phyloP scores from a whole-genome alignment of 2,888 invertebrate species.

The Leptothorax acervorum region DNA sequence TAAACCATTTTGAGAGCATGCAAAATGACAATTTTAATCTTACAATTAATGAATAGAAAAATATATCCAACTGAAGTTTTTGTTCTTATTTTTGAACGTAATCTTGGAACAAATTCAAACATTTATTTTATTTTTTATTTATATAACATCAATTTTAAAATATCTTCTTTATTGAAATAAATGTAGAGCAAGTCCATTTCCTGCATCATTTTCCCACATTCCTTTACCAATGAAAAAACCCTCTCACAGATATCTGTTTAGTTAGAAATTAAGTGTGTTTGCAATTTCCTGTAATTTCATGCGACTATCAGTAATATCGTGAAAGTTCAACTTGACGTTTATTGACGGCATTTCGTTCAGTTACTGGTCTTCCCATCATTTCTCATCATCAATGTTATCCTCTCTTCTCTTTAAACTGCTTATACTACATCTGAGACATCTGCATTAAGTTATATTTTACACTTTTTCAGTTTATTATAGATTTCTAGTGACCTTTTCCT shows the following conservation, averaged over 20 bases:
- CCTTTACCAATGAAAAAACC: neutral
- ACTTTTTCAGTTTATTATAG: neutral
- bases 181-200: neutral
- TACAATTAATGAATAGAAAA: neutral
- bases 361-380: neutral
- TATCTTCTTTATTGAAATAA: neutral
- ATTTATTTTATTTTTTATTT: neutral
- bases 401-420: neutral
- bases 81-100: neutral
- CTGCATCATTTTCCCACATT: neutral
- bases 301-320: neutral
- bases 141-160: neutral
- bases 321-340: slow-evolving; percentile 22
- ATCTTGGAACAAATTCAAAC: neutral
- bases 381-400: neutral
- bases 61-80: neutral
- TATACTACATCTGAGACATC: neutral
- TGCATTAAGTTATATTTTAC: neutral
- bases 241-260: neutral
- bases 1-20: neutral
- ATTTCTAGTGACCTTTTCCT: neutral
- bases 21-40: neutral
- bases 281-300: slow-evolving; percentile 21
- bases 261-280: slow-evolving; percentile 15
- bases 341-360: slow-evolving; percentile 18